Conservation (phyloP, 1,140 invertebrate genomes). For the Probaryconus sp. region DNA sequence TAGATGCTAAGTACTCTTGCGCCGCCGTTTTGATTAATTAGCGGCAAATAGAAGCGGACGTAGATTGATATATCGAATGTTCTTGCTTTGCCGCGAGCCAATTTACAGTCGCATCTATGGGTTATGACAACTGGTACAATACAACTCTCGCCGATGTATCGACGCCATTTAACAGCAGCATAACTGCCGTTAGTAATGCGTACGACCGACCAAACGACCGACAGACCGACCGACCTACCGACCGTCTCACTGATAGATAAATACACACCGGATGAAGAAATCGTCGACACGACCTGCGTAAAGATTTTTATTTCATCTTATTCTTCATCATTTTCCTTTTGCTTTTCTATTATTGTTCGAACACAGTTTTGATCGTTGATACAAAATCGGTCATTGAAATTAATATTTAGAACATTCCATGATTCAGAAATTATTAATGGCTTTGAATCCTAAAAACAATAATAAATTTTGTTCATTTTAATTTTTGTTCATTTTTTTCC, state of each 20-base stretch:
- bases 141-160: slow-evolving; percentile 26
- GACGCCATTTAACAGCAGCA: slow-evolving; percentile 8
- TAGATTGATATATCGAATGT: slow-evolving; percentile 74
- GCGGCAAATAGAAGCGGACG: slow-evolving; percentile 73
- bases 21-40: slow-evolving; percentile 74
- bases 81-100: slow-evolving; percentile 70
- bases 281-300: slow-evolving; percentile 59
- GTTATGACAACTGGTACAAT: slow-evolving; percentile 71
- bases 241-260: slow-evolving; percentile 40
- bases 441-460: no score
- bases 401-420: no score
- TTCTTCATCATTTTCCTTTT: slow-evolving; percentile 26
- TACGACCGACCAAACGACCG: no score
- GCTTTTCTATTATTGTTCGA: not conserved
- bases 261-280: slow-evolving; percentile 48
- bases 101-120: slow-evolving; percentile 74
- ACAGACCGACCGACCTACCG: slow-evolving; percentile 29
- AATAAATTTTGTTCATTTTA: no score
- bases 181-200: no score
- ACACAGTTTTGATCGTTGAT: no score
- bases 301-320: slow-evolving; percentile 48
- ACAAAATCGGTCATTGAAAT: no score
- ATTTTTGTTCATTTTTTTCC: no score
- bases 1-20: slow-evolving; percentile 72
- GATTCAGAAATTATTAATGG: no score